Conservation (phyloP, 1,140 invertebrate species). For the Homarus americanus region DNA sequence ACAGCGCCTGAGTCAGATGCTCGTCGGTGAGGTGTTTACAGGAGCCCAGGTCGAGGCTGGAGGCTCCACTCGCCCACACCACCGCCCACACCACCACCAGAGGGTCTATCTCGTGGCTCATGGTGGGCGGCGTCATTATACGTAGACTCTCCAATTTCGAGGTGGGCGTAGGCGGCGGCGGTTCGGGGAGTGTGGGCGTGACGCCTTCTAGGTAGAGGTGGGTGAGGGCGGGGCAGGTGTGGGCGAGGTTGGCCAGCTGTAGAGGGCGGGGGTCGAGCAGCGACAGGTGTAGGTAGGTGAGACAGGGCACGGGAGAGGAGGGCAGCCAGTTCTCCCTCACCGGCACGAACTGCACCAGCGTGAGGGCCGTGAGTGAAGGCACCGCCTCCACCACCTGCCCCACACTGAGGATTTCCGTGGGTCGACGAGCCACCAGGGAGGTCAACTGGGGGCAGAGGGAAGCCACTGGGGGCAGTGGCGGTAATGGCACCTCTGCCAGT, state of each 20-base stretch:
- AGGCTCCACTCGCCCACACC: conserved; percentile 35
- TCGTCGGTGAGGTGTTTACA: conserved; percentile 40
- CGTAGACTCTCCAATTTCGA: conserved; percentile 36
- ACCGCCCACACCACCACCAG: conserved; percentile 54
- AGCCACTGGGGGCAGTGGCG: conserved; percentile 29
- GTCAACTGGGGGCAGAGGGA: conserved; percentile 39
- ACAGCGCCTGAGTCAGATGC: conserved; percentile 24
- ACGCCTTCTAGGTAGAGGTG: conserved; percentile 43
- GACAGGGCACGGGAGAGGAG: background rate
- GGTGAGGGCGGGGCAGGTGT: conserved; percentile 48
- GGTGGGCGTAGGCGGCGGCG: background rate
- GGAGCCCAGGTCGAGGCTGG: conserved; percentile 39
- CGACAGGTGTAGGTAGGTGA: conserved; percentile 62
- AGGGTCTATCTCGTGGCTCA: conserved; percentile 28
- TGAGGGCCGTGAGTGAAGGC: conserved; percentile 50
- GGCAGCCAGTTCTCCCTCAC: conserved; percentile 16
- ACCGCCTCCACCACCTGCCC: conserved; percentile 10
- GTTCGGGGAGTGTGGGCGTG: conserved; percentile 41
- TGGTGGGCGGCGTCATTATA: conserved; percentile 45
- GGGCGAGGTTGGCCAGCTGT: conserved; percentile 27
- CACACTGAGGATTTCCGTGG: conserved; percentile 27
- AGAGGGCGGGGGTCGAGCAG: conserved; percentile 55
- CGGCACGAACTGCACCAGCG: conserved; percentile 51
- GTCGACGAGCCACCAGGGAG: conserved; percentile 54
- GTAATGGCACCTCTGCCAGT: conserved; percentile 41